A percentile compares a stretch with the other conserved stretches of the same genome.
phyloP scores from a whole-genome alignment of 2,113 vertebrate genomes.

The Actenoides lindsayi region DNA sequence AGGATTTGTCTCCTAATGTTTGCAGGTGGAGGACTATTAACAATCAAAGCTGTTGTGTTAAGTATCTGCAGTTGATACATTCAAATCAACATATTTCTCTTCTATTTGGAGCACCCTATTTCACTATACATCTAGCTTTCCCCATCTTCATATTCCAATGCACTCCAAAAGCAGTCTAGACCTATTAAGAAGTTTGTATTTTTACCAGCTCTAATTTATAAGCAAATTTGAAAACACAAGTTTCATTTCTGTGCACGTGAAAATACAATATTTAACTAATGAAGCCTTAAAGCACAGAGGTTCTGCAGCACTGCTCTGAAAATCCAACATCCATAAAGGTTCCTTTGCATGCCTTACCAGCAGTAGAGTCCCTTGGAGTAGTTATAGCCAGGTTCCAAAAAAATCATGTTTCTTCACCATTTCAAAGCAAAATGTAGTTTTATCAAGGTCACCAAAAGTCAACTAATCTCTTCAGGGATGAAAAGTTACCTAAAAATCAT shows the following conservation, averaged over 20 bases:
- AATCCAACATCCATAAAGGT: not conserved
- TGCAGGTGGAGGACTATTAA: not conserved
- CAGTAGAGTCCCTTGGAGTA: constrained; percentile 71
- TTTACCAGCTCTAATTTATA: not conserved
- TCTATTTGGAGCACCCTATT: not conserved
- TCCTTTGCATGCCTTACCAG: constrained; percentile 52
- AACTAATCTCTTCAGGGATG: constrained; percentile 45
- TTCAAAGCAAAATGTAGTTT: constrained; percentile 56
- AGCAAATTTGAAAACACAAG: not conserved
- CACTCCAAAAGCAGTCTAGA: not conserved
- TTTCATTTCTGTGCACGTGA: not conserved
- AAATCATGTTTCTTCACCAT: constrained; percentile 14
- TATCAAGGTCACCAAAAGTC: constrained; percentile 68
- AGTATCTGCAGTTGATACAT: not conserved
- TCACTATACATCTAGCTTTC: not conserved
- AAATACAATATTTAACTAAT: not conserved
- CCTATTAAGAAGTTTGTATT: not conserved
- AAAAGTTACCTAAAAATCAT: constrained; percentile 64
- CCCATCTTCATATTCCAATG: not conserved
- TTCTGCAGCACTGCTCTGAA: not conserved
- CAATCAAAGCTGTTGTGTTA: not conserved
- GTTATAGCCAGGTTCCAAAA: constrained; percentile 64
- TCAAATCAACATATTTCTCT: not conserved
- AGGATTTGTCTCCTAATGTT: not conserved
- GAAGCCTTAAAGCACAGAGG: not conserved